Base-by-base conservation (phyloP, 1,140 invertebrate genomes). In the Tribolium madens region DNA sequence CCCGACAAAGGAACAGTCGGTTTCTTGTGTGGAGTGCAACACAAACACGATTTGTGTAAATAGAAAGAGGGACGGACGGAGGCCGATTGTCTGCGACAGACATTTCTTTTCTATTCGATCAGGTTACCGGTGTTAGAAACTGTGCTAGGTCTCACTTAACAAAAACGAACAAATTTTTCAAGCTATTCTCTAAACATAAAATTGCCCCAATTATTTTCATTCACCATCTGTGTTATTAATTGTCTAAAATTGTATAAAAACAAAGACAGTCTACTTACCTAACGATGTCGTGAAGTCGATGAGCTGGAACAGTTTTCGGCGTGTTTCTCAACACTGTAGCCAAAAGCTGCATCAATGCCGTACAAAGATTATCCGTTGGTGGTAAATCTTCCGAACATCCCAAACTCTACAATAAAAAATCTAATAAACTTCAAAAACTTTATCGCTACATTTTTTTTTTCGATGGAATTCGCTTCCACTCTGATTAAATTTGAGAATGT, bases 201-300 rank as follows among this genome's bases (percentile, higher is more conserved):
- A n/a, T n/a, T n/a, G n/a, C n/a, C n/a, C n/a, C n/a, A n/a, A n/a
- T n/a, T n/a, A n/a, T n/a, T n/a, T n/a, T n/a, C n/a, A n/a, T n/a
- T n/a, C n/a, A n/a, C n/a, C n/a, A n/a, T n/a, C n/a, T n/a, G n/a
- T n/a, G n/a, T n/a, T n/a, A n/a, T n/a, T n/a, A n/a, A n/a, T n/a
- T n/a, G n/a, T n/a, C n/a, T n/a, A n/a, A n/a, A n/a, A n/a, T n/a
- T n/a, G n/a, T n/a, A n/a, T n/a, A n/a, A n/a, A n/a, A 52, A 52
- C 4, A 7, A 7, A 14, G 14, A 17, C 3, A 7, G 12, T n/a
- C n/a, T n/a, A 82, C 86, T 84, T 80, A 88, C 87, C 87, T 88
- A 31, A 88, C 83, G 3, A 88, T 82, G 78, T 88, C 87, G 70
- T 87, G 86, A 15, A 88, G 73, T 75, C 87, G 79, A 47, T 81